Conservation (phyloP, 2,113 vertebrate species). For the Morone chrysops region DNA sequence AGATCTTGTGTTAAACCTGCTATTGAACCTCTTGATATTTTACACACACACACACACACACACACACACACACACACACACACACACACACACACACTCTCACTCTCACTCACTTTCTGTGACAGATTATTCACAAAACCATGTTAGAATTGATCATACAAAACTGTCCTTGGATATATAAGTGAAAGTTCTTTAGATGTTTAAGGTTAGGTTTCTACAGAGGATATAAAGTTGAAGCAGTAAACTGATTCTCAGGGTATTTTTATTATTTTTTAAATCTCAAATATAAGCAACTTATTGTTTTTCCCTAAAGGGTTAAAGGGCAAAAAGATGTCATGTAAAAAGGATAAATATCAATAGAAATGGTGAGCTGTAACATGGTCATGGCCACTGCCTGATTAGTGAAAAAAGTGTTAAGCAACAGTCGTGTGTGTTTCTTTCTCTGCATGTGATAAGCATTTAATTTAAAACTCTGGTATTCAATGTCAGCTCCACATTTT, state of each 20-base stretch:
- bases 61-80: neutral
- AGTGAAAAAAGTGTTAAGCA: conserved; percentile 42
- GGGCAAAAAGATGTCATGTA: neutral
- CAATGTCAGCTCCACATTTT: neutral
- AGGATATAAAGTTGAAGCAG: conserved; percentile 2
- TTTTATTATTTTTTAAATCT: neutral
- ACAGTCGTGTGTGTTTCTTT: conserved; percentile 14
- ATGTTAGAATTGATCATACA: conserved; percentile 20
- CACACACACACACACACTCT: neutral
- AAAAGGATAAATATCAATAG: conserved; percentile 32
- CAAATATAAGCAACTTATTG: neutral
- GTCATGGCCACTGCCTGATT: conserved; percentile 38
- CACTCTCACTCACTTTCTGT: neutral
- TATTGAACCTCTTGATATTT: neutral
- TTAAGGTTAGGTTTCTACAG: neutral
- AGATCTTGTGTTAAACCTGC: neutral
- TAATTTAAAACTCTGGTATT: conserved; percentile 14
- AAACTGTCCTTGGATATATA: neutral
- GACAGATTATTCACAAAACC: neutral
- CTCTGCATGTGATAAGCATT: conserved; percentile 25
- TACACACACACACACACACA: neutral
- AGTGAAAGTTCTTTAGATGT: neutral
- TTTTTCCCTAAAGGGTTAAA: conserved; percentile 17
- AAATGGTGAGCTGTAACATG: conserved; percentile 26
- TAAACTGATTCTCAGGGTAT: neutral